phyloP scores from a whole-genome alignment of 2,113 vertebrate genomes.

The Sarotherodon lohbergeri region DNA sequence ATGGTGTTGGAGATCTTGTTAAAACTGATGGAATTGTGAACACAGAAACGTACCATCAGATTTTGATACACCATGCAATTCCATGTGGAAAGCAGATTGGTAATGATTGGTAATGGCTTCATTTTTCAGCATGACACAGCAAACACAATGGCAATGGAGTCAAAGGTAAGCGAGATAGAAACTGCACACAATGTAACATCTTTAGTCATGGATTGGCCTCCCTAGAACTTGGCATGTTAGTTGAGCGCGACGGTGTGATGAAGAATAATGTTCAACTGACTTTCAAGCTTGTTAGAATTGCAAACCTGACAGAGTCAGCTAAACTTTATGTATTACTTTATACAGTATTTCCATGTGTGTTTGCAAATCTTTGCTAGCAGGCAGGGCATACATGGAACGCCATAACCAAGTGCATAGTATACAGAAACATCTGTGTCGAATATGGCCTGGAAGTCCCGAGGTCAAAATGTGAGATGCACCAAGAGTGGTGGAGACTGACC shows the following conservation, averaged over 20 bases:
- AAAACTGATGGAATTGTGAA: neutral
- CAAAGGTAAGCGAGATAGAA: neutral
- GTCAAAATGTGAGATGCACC: neutral
- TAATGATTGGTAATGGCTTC: neutral
- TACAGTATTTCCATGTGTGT: neutral
- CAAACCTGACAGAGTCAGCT: neutral
- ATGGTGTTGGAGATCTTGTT: neutral
- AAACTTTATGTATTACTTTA: neutral
- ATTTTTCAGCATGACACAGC: neutral
- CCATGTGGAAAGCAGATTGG: neutral
- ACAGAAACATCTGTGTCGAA: neutral
- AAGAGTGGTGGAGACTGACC: neutral
- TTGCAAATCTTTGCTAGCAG: neutral
- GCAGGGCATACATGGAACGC: neutral
- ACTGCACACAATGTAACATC: neutral
- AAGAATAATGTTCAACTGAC: neutral
- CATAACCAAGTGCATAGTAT: neutral
- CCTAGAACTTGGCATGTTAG: neutral
- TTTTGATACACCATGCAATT: neutral
- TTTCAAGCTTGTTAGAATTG: neutral
- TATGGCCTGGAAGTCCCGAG: neutral
- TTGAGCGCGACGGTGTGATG: neutral
- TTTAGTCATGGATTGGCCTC: neutral
- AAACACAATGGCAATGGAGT: neutral
- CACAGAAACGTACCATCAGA: neutral